Conservation (phyloP, 2,113 vertebrate genomes). For the Festucalex cinctus region DNA sequence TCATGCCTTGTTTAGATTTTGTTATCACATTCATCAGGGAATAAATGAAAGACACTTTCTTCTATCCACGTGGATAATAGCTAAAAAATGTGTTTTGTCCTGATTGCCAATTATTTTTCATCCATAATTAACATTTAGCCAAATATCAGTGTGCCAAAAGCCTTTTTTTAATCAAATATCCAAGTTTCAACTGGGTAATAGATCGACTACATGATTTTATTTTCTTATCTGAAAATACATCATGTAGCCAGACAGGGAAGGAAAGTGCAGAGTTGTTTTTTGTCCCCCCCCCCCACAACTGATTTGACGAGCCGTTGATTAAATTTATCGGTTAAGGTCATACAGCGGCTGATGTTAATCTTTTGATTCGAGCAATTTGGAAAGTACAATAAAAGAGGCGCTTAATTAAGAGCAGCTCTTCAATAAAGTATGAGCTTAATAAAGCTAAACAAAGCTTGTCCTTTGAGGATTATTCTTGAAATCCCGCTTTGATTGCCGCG, state of each 20-base stretch:
- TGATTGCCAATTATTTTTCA: constrained; percentile 27
- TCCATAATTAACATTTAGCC: constrained; percentile 30
- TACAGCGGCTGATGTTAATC: constrained; percentile 33
- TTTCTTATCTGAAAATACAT: constrained; percentile 28
- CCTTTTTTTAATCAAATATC: constrained; percentile 11
- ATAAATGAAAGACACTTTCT: background rate
- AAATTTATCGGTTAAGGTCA: constrained; percentile 32
- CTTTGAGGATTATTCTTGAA: constrained; percentile 41
- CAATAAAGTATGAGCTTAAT: constrained; percentile 62
- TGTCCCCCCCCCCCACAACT: background rate
- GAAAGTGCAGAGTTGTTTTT: constrained; percentile 16
- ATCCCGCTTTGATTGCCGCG: constrained; percentile 54
- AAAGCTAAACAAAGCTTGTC: constrained; percentile 57
- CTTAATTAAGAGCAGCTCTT: constrained; percentile 58
- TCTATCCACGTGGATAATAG: constrained; percentile 8
- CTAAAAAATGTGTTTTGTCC: constrained; percentile 3
- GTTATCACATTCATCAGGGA: background rate
- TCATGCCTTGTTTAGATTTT: constrained; percentile 2
- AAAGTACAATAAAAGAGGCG: constrained; percentile 51
- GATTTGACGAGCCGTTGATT: constrained; percentile 20
- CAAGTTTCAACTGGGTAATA: constrained; percentile 34
- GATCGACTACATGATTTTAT: constrained; percentile 15
- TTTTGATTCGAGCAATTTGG: constrained; percentile 37
- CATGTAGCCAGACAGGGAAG: constrained; percentile 20
- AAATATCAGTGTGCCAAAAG: constrained; percentile 27